Base-by-base conservation (phyloP, 2,113 vertebrate species). In the Neolamprologus cancellatus region DNA sequence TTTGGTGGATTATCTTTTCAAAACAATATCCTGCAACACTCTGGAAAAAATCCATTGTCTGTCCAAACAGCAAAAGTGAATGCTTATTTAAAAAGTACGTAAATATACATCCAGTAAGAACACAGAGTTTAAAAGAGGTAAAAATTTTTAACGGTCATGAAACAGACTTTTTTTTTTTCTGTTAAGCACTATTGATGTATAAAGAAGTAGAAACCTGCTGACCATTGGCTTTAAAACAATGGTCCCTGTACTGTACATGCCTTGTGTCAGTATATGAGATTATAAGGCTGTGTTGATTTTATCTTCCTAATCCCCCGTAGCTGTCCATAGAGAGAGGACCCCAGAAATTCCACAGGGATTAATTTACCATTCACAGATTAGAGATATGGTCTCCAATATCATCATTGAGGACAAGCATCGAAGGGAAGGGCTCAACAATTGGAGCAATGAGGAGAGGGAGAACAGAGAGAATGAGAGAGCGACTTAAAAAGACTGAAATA, bases 281-380 rank as follows among this genome's bases (percentile, higher is more conserved):
- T 94, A 93, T 93, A 84, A 92, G 82, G 53, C 81, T 66, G 82
- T 92, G 90, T 92, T 93, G 93, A 94, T 94, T 91, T 78, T 95
- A 94, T 95, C 93, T 93, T 87, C 71, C 64, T 94, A 95, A 95
- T 95, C 94, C 93, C 57, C 88, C n/a, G 17, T 90, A 93, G 90
- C 81, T 86, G 90, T 88, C 87, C 87, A 92, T 85, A 81, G 87
- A 92, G 85, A 89, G 89, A 92, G 81, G 85, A 83, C 88, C 20
- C 61, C 79, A 87, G 81, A 88, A 93, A 91, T 89, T 93, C 93
- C 89, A 89, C 85, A 91, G 87, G 93, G 93, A 93, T 94, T 94
- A 92, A 94, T 94, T 95, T 94, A 91, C 87, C 91, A 93, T 94
- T 93, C 88, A 89, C 85, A 94, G 93, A 95, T 95, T 91, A 94